These are phyloP conservation scores for Xenopus laevis DNA, from an alignment of 2,113 vertebrate genomes.

Conservation along the genomic window DNA sequence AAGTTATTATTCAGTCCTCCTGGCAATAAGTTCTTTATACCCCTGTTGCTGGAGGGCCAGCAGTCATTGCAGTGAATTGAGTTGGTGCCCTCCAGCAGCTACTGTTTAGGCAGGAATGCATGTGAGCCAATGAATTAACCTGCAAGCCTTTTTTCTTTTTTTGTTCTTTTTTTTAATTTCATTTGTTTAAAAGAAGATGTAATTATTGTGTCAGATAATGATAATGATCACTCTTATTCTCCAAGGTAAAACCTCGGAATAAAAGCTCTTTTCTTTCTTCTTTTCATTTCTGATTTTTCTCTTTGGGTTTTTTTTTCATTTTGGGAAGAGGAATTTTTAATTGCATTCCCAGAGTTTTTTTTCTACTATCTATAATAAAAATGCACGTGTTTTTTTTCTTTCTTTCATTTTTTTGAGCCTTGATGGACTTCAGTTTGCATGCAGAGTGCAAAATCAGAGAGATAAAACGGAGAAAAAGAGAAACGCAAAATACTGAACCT, in stretches of 20 bases:
- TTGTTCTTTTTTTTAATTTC: conserved; percentile 56
- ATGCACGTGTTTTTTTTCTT: conserved; percentile 82
- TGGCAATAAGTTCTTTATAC: conserved; percentile 62
- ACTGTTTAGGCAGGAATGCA: conserved; percentile 63
- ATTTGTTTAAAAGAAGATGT: conserved; percentile 50
- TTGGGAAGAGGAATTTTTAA: conserved; percentile 77
- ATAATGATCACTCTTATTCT: conserved; percentile 64
- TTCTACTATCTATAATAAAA: conserved; percentile 69
- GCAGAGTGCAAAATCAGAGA: conserved; percentile 82
- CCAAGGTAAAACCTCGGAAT: conserved; percentile 71
- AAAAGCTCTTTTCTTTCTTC: conserved; percentile 44
- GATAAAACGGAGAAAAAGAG: conserved; percentile 49
- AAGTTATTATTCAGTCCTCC: conserved; percentile 61
- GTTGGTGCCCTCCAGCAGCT: conserved; percentile 34
- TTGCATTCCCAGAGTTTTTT: conserved; percentile 87
- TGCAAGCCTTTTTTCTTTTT: conserved; percentile 65
- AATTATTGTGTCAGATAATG: too few relatives aligned
- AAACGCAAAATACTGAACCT: conserved; percentile 30
- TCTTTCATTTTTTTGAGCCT: conserved; percentile 77
- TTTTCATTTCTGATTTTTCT: conserved; percentile 58
- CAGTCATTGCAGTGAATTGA: conserved; percentile 13
- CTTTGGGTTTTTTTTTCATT: conserved; percentile 50
- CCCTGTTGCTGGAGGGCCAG: conserved; percentile 38
- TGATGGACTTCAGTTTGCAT: conserved; percentile 98
- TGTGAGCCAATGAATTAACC: conserved; percentile 69